phyloP scores from a whole-genome alignment of 2,888 invertebrate species.

The Cyaniris semiargus region DNA sequence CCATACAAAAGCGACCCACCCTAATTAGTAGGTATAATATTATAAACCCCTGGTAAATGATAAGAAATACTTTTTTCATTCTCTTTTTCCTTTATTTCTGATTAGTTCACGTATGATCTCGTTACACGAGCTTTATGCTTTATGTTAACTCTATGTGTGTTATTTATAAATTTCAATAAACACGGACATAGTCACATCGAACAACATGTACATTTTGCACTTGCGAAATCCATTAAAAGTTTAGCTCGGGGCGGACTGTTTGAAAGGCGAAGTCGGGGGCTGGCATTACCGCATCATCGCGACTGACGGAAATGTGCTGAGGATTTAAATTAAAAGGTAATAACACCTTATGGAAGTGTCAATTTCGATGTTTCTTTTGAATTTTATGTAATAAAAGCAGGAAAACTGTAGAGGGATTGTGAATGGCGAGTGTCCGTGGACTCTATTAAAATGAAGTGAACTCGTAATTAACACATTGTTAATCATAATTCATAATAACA shows the following conservation, averaged over 20 bases:
- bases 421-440: neutral
- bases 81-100: neutral
- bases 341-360: neutral
- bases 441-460: neutral
- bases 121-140: too few relatives aligned
- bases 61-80: too few relatives aligned
- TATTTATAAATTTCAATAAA: neutral
- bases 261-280: constrained; percentile 26
- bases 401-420: neutral
- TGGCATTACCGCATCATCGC: constrained; percentile 12
- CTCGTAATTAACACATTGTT: too few relatives aligned
- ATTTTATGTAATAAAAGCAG: neutral
- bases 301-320: constrained; percentile 5
- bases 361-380: neutral
- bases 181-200: neutral
- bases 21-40: too few relatives aligned
- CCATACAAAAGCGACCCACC: too few relatives aligned
- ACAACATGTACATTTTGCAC: neutral
- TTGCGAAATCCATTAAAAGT: constrained; percentile 22
- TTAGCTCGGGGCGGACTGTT: constrained; percentile 6
- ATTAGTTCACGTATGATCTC: too few relatives aligned
- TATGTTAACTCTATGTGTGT: too few relatives aligned
- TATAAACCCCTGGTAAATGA: too few relatives aligned
- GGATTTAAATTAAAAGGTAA: constrained; percentile 17
- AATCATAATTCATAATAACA: too few relatives aligned